phyloP scores from a whole-genome alignment of 2,113 vertebrate species.

The Orcinus orca region DNA sequence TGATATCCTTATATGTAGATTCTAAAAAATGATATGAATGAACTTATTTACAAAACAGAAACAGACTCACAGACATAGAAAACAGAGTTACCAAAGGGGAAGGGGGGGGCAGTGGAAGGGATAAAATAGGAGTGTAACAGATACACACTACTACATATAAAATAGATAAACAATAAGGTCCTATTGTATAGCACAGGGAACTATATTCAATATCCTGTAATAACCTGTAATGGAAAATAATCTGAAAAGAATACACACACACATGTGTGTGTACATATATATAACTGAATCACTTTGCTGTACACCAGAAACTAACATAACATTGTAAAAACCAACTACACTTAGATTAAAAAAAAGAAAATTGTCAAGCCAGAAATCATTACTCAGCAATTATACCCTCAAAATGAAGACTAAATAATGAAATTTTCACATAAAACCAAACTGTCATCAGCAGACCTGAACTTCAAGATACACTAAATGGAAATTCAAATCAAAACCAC shows the following conservation, averaged over 20 bases:
- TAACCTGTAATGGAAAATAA: not conserved
- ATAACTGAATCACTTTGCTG: not conserved
- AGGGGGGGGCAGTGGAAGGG: not conserved
- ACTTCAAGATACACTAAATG: not conserved
- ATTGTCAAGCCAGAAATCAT: not conserved
- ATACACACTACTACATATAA: not conserved
- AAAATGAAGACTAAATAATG: slow-evolving; percentile 6
- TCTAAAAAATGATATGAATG: not conserved
- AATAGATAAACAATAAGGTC: not conserved
- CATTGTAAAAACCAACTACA: not conserved
- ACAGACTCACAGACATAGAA: not conserved
- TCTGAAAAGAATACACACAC: not conserved
- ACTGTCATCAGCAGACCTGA: not conserved
- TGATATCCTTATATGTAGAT: not conserved
- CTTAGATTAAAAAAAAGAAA: not conserved
- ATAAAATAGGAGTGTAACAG: not conserved
- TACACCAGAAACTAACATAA: not conserved
- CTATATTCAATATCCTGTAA: too few relatives aligned
- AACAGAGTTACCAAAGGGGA: not conserved
- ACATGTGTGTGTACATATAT: not conserved
- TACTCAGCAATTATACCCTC: not conserved
- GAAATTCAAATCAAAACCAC: not conserved
- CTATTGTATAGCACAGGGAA: too few relatives aligned
- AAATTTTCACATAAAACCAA: slow-evolving; percentile 2
- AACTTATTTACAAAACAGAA: not conserved